Conservation (phyloP, 2,888 invertebrate species). For the Eumacrocentrus americanus region DNA sequence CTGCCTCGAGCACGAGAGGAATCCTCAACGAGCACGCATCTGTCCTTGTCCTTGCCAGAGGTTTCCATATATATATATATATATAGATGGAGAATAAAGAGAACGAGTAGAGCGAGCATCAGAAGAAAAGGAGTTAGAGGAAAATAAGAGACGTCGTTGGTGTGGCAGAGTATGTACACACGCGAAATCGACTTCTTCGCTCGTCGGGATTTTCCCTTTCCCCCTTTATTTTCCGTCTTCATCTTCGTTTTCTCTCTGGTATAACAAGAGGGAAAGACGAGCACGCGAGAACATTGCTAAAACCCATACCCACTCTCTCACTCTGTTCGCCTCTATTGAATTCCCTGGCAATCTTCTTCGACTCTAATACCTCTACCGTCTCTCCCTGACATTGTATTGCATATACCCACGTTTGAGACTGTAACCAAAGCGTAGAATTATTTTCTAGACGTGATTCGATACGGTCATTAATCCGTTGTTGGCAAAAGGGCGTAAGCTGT, state of each 20-base stretch:
- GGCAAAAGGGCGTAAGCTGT: neutral
- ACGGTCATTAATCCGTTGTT: slow-evolving; percentile 56
- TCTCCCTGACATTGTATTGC: slow-evolving; percentile 27
- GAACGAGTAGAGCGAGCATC: no score
- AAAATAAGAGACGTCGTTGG: slow-evolving; percentile 1
- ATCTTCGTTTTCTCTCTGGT: neutral
- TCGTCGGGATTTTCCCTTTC: slow-evolving; percentile 11
- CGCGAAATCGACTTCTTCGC: slow-evolving; percentile 16
- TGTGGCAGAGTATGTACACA: neutral
- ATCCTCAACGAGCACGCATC: slow-evolving; percentile 53
- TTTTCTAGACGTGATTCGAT: slow-evolving; percentile 34
- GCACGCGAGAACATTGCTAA: slow-evolving; percentile 15
- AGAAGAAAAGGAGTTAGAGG: neutral
- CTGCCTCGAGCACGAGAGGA: slow-evolving; percentile 47
- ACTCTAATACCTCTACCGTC: slow-evolving; percentile 21
- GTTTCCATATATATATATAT: slow-evolving; percentile 12
- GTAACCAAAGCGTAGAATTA: slow-evolving; percentile 21
- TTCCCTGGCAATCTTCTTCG: slow-evolving; percentile 36
- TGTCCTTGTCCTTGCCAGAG: slow-evolving; percentile 45
- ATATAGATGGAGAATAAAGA: no score
- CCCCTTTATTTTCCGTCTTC: neutral
- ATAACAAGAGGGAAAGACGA: slow-evolving; percentile 17
- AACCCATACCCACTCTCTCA: slow-evolving; percentile 10
- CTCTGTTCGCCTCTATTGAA: slow-evolving; percentile 33
- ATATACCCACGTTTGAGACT: slow-evolving; percentile 19